A percentile compares a stretch with the other conserved stretches of the same genome.
phyloP scores from a whole-genome alignment of 2,888 invertebrate species.

The Eupelmus urozonus region DNA sequence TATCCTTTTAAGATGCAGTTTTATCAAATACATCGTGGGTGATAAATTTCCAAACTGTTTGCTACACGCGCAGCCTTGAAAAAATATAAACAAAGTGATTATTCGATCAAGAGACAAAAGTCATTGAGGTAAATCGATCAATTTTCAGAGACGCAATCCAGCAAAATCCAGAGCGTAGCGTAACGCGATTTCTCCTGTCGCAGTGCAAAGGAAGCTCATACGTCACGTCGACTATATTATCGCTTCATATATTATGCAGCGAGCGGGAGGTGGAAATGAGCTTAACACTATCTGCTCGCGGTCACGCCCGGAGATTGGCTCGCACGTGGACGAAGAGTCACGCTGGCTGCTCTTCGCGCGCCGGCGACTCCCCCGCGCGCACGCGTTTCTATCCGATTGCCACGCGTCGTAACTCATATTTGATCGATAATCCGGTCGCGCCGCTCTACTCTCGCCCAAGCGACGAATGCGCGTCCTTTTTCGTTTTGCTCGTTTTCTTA shows the following conservation, averaged over 20 bases:
- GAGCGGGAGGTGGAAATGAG: slow-evolving; percentile 46
- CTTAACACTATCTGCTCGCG: slow-evolving; percentile 15
- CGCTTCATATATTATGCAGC: slow-evolving; percentile 60
- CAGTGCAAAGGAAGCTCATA: slow-evolving; percentile 25
- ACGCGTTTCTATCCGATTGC: slow-evolving; percentile 9
- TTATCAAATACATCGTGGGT: too few relatives aligned
- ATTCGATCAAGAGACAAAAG: too few relatives aligned
- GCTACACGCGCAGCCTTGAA: too few relatives aligned
- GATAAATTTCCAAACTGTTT: too few relatives aligned
- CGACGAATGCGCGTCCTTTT: not conserved
- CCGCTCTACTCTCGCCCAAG: not conserved
- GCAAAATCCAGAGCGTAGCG: too few relatives aligned
- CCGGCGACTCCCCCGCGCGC: slow-evolving; percentile 22
- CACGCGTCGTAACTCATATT: slow-evolving; percentile 35
- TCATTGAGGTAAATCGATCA: too few relatives aligned
- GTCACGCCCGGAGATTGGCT: not conserved
- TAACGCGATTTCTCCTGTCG: too few relatives aligned
- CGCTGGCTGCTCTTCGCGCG: not conserved
- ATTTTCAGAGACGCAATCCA: too few relatives aligned
- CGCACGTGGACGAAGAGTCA: not conserved
- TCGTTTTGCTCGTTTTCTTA: not conserved
- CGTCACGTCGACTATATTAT: slow-evolving; percentile 56
- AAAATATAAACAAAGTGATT: too few relatives aligned
- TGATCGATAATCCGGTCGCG: too few relatives aligned
- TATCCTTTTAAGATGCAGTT: too few relatives aligned